These are phyloP conservation scores for Cyrtorhinus lividipennis DNA, from an alignment of 1,140 invertebrate genomes.

Conservation along the genomic window DNA sequence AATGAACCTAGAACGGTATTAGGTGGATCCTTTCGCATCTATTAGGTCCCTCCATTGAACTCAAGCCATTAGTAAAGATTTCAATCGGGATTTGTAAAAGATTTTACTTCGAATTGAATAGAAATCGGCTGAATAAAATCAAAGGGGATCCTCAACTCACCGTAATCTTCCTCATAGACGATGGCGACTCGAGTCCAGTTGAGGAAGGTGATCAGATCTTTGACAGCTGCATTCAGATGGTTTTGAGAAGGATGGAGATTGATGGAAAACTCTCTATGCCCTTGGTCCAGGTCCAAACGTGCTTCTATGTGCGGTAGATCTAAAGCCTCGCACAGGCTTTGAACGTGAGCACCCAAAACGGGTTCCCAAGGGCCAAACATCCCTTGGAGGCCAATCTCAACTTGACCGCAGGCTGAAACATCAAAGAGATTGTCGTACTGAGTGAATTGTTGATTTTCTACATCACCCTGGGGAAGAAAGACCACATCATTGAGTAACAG, in stretches of 20 bases:
- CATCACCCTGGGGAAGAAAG: too few species aligned
- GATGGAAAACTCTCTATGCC: slow-evolving; percentile 63
- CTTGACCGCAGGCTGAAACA: slow-evolving; percentile 63
- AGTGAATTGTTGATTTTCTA: too few species aligned
- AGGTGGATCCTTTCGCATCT: too few species aligned
- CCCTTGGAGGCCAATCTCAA: slow-evolving; percentile 70
- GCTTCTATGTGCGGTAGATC: slow-evolving; percentile 81
- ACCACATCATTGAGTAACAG: too few species aligned
- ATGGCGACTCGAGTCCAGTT: slow-evolving; percentile 90
- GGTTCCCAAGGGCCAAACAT: slow-evolving; percentile 79
- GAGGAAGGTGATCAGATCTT: slow-evolving; percentile 71
- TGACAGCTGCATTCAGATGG: slow-evolving; percentile 67
- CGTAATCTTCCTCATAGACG: slow-evolving; percentile 79
- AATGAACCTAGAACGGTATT: too few species aligned
- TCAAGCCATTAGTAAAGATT: too few species aligned
- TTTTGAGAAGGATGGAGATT: slow-evolving; percentile 78
- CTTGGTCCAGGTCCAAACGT: slow-evolving; percentile 46
- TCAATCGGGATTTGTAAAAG: too few species aligned
- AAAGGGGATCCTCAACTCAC: too few species aligned
- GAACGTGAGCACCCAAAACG: slow-evolving; percentile 67
- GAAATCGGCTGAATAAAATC: too few species aligned
- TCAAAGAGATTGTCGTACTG: background rate
- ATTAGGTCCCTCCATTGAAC: too few species aligned
- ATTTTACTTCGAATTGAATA: too few species aligned
- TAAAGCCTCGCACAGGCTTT: slow-evolving; percentile 74